Evolutionary conservation across 2,888 invertebrate genomes (phyloP).

Genomic region (Toxonevra muliebris): DNA sequence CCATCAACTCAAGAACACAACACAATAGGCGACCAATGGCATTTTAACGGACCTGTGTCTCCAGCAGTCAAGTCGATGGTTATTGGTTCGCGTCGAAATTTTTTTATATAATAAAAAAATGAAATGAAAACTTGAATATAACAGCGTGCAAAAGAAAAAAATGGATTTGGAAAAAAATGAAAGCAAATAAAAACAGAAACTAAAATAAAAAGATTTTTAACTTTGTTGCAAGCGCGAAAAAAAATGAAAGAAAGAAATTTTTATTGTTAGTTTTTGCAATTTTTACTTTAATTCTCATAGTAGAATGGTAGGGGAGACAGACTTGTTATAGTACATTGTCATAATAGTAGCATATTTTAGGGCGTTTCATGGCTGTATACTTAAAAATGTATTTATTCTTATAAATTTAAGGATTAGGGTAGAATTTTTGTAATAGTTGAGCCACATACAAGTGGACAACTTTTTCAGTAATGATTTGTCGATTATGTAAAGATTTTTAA

Average conservation of each 20-base stretch:
- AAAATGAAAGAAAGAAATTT: neutral
- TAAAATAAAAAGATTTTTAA: conserved; percentile 7
- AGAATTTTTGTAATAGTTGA: too few relatives aligned
- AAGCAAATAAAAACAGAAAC: conserved; percentile 16
- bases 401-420: too few relatives aligned
- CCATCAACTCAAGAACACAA: neutral
- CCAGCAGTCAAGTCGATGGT: conserved; percentile 56
- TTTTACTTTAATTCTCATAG: too few relatives aligned
- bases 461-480: too few relatives aligned
- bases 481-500: too few relatives aligned
- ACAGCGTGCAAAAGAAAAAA: conserved; percentile 10
- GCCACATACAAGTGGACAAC: too few relatives aligned
- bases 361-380: too few relatives aligned
- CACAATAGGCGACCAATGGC: conserved; percentile 52
- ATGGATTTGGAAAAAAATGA: conserved; percentile 13
- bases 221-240: conserved; percentile 6
- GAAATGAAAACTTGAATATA: conserved; percentile 32
- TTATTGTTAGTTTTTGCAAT: too few relatives aligned
- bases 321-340: too few relatives aligned
- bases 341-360: too few relatives aligned
- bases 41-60: conserved; percentile 50
- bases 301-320: too few relatives aligned
- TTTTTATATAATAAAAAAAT: conserved; percentile 53
- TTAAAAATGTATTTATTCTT: too few relatives aligned
- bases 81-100: conserved; percentile 60